Conservation (phyloP, 2,888 invertebrate species). For the Lasioglossum lativentre region DNA sequence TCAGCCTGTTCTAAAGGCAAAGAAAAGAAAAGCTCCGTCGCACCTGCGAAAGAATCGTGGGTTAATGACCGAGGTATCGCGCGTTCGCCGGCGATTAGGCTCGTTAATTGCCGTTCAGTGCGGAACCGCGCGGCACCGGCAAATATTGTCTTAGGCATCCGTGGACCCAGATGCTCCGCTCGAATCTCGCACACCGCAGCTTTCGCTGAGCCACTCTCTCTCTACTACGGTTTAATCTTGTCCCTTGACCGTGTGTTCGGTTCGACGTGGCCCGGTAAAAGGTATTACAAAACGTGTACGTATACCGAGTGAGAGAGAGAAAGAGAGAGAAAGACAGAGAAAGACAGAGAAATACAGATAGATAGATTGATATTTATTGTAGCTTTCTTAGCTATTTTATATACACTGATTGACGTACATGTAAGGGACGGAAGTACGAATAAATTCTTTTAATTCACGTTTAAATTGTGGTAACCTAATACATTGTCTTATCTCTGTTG, state of each 20-base stretch:
- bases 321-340: neutral
- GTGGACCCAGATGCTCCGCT: neutral
- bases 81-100: neutral
- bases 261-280: neutral
- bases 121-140: neutral
- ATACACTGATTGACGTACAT: too few species aligned
- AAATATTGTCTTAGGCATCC: conserved; percentile 9
- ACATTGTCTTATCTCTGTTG: too few species aligned
- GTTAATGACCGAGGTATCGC: neutral
- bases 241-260: neutral
- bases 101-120: neutral
- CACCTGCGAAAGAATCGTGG: neutral
- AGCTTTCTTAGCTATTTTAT: too few species aligned
- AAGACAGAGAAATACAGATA: too few species aligned
- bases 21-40: too few species aligned
- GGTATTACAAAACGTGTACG: neutral
- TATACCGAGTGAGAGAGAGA: neutral
- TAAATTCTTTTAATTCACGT: too few species aligned
- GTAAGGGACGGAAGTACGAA: too few species aligned
- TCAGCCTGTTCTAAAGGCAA: too few species aligned
- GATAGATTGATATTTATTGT: too few species aligned
- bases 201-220: neutral
- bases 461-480: too few species aligned
- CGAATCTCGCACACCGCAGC: neutral
- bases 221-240: neutral